These are phyloP conservation scores for Malaclemys terrapin DNA, from an alignment of 2,113 vertebrate species.

Conservation along the genomic window DNA sequence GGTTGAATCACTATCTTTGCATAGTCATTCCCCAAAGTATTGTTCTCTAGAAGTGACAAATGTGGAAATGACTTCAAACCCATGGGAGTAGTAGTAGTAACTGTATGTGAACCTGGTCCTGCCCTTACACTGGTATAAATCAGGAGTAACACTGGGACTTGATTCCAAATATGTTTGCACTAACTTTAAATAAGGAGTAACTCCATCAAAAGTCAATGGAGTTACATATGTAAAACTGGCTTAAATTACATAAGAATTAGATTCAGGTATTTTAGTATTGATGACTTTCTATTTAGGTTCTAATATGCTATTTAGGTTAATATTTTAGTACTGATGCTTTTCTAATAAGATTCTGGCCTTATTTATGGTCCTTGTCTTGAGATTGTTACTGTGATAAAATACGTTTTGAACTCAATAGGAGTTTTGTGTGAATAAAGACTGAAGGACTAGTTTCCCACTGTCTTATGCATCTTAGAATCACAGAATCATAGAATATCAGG, in stretches of 20 bases:
- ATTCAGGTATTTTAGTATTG: background rate
- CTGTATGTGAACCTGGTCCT: background rate
- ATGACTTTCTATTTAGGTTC: background rate
- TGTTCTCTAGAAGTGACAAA: background rate
- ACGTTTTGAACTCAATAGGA: rapidly evolving
- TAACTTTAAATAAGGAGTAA: background rate
- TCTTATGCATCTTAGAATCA: background rate
- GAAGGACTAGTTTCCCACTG: background rate
- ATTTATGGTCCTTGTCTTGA: background rate
- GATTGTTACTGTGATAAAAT: background rate
- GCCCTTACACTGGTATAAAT: background rate
- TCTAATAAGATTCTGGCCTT: background rate
- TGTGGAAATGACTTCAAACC: background rate
- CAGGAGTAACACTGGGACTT: background rate
- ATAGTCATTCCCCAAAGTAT: rapidly evolving
- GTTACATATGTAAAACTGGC: background rate
- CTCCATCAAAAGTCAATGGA: background rate
- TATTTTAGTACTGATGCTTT: background rate
- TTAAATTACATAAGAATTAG: background rate
- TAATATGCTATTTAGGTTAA: too few species aligned
- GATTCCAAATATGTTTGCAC: background rate
- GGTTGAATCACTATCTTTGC: background rate
- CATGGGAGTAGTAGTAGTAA: background rate
- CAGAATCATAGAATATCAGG: too few species aligned
- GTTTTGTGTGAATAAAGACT: background rate